These are phyloP conservation scores for Gorilla gorilla DNA, from an alignment of 2,113 vertebrate species.

Conservation along the genomic window DNA sequence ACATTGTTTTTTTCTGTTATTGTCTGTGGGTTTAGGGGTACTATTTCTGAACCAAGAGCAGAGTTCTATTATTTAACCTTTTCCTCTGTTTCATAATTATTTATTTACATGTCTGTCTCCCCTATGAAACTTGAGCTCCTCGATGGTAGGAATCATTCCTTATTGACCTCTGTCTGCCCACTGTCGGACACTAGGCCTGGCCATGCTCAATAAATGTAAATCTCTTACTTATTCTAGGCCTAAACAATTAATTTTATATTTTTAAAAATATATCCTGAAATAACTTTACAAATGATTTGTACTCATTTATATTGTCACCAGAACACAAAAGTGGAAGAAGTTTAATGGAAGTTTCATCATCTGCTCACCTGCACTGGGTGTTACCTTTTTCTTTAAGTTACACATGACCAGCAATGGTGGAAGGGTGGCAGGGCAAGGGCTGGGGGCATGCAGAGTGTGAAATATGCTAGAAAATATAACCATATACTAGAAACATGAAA, in stretches of 20 bases:
- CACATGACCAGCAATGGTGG: neutral
- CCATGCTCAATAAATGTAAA: neutral
- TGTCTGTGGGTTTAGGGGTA: neutral
- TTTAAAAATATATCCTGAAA: neutral
- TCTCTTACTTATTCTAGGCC: neutral
- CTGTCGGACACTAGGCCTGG: too few relatives aligned
- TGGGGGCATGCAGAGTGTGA: rapidly evolving
- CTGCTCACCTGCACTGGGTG: neutral
- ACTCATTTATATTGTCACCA: neutral
- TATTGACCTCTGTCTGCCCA: neutral
- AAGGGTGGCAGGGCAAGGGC: neutral
- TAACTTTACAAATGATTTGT: neutral
- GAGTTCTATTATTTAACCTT: conserved; percentile 10
- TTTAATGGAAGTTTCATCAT: neutral
- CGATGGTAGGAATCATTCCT: neutral
- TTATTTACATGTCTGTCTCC: neutral
- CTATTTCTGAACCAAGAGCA: conserved; percentile 29
- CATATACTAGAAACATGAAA: neutral
- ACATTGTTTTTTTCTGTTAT: neutral
- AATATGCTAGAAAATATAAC: neutral
- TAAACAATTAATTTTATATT: neutral
- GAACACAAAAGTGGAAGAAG: neutral
- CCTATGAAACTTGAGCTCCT: neutral
- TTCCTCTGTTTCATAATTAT: neutral
- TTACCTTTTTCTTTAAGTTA: neutral